phyloP scores from a whole-genome alignment of 2,113 vertebrate species.

The Tetrax tetrax region DNA sequence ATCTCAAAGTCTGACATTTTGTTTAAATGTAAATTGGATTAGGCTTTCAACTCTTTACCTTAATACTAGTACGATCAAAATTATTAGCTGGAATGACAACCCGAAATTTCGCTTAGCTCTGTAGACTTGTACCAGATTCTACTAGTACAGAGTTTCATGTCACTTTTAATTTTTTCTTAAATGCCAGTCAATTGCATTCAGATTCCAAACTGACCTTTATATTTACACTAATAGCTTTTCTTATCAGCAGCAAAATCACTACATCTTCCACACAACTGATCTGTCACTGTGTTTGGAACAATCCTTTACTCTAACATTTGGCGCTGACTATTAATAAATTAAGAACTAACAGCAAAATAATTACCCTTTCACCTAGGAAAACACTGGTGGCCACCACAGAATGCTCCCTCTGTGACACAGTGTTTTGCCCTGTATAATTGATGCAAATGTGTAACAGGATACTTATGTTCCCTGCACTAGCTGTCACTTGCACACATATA shows the following conservation, averaged over 20 bases:
- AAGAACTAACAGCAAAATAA: constrained; percentile 73
- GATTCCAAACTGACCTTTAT: constrained; percentile 48
- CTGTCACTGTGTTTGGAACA: constrained; percentile 70
- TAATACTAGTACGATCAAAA: background rate
- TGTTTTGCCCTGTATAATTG: constrained; percentile 63
- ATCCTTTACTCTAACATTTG: constrained; percentile 69
- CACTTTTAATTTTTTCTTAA: constrained; percentile 1
- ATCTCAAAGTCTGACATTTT: background rate
- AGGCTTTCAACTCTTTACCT: background rate
- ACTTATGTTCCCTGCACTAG: constrained; percentile 49
- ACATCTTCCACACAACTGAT: constrained; percentile 61
- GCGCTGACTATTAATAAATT: constrained; percentile 77
- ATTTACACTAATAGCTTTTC: constrained; percentile 57
- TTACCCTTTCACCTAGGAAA: constrained; percentile 77
- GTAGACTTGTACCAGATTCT: background rate
- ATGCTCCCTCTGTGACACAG: constrained; percentile 48
- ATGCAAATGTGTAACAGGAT: constrained; percentile 66
- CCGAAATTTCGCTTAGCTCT: background rate
- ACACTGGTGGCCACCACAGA: constrained; percentile 67
- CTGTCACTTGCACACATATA: constrained; percentile 62
- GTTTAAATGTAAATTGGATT: background rate
- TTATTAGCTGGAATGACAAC: background rate
- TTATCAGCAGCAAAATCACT: constrained; percentile 55
- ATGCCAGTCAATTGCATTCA: background rate
- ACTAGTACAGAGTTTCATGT: background rate